Percentiles rank a stretch among this genome's conserved stretches.
Evolutionary conservation across 1,140 invertebrate species (phyloP).

Genomic region (Ostrea denselamellosa): DNA sequence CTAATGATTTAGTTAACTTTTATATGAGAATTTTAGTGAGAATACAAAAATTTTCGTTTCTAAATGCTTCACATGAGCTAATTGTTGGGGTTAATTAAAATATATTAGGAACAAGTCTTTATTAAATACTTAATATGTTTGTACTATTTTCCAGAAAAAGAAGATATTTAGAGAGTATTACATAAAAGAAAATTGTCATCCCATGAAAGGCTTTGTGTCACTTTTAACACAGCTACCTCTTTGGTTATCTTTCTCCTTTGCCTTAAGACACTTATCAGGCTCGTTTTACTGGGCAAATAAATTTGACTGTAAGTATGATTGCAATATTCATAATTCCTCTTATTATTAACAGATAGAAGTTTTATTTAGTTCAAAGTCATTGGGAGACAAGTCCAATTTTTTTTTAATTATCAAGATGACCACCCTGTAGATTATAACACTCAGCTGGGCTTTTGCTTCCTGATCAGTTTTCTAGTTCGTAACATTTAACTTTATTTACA

Average conservation of each 20-base stretch:
- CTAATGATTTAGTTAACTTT: neutral
- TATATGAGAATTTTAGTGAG: neutral
- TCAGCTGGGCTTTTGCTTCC: too few relatives aligned
- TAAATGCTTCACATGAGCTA: neutral
- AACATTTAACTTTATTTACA: too few relatives aligned
- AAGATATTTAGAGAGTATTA: neutral
- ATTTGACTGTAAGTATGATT: neutral
- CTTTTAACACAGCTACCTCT: constrained; percentile 25
- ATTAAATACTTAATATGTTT: neutral
- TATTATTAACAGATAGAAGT: too few relatives aligned
- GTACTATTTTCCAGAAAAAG: constrained; percentile 13
- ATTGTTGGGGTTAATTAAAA: neutral
- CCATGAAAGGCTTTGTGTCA: constrained; percentile 24
- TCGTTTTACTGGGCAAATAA: constrained; percentile 9
- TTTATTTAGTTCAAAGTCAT: too few relatives aligned
- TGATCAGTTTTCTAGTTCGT: too few relatives aligned
- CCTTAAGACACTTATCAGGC: constrained; percentile 18
- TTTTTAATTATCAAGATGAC: neutral
- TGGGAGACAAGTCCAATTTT: neutral
- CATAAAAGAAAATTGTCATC: constrained; percentile 19
- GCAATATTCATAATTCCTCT: too few relatives aligned
- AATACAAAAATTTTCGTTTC: too few relatives aligned
- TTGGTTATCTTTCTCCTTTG: constrained; percentile 16
- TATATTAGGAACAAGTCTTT: neutral
- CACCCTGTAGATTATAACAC: too few relatives aligned